These are phyloP conservation scores for Azemiops feae DNA, from an alignment of 2,113 vertebrate species.

Conservation along the genomic window DNA sequence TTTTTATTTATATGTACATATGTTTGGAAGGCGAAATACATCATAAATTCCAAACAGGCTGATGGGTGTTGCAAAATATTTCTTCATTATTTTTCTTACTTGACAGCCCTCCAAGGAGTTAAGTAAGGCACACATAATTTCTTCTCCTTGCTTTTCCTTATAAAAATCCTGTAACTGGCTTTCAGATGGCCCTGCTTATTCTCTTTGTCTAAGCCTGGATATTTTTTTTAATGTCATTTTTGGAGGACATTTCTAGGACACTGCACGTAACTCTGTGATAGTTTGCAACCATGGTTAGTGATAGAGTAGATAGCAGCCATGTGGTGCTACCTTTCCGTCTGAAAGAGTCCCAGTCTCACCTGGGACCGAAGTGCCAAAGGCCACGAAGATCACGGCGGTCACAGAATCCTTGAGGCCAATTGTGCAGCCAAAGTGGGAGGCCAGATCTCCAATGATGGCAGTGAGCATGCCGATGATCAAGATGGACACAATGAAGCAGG, in stretches of 20 bases:
- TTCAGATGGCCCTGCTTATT: not conserved
- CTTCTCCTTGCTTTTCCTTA: not conserved
- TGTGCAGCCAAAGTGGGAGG: conserved; percentile 97
- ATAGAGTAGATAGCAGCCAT: not conserved
- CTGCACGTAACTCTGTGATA: not conserved
- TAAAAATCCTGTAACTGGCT: not conserved
- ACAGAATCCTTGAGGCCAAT: conserved; percentile 98
- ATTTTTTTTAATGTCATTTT: not conserved
- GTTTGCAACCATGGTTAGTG: not conserved
- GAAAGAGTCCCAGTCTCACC: conserved; percentile 60
- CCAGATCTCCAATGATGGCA: conserved; percentile 91
- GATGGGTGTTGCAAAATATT: not conserved
- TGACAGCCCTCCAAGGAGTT: not conserved
- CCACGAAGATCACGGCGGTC: conserved; percentile 93
- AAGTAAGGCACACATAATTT: not conserved
- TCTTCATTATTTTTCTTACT: not conserved
- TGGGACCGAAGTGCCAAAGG: conserved; percentile 94
- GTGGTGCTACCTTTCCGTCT: not conserved
- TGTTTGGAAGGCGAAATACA: not conserved
- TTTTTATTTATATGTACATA: not conserved
- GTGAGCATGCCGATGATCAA: conserved; percentile 94
- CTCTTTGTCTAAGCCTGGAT: not conserved
- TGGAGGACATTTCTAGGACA: not conserved
- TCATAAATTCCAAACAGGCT: not conserved
- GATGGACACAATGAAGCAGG: conserved; percentile 92